Percentiles rank a stretch among this genome's conserved stretches.
These are phyloP conservation scores for Tokudaia tokunoshimensis DNA, from an alignment of 2,797 vertebrate genomes.

Conservation along the genomic window DNA sequence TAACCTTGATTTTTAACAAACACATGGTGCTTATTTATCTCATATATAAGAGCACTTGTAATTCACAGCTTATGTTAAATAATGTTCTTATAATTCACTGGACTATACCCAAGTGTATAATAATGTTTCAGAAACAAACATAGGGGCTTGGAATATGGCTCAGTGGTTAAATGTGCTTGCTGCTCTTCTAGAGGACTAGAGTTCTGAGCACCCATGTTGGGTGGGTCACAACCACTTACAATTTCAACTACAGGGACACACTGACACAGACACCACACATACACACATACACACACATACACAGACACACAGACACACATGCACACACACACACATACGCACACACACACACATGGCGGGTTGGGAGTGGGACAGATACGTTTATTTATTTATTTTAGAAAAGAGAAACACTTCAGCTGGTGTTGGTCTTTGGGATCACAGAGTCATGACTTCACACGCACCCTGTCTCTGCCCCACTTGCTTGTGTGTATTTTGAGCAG, in stretches of 20 bases:
- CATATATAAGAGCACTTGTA: not conserved
- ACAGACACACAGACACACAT: too few relatives aligned
- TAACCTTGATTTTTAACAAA: not conserved
- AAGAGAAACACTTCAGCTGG: not conserved
- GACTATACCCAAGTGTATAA: not conserved
- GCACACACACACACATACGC: too few relatives aligned
- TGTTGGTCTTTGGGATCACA: not conserved
- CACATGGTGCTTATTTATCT: not conserved
- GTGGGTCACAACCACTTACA: not conserved
- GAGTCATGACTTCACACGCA: not conserved
- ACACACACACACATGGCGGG: too few relatives aligned
- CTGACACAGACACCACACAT: not conserved
- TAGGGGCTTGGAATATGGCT: not conserved
- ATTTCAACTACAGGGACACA: not conserved
- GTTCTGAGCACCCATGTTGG: not conserved
- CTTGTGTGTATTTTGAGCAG: not conserved
- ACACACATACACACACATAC: not conserved
- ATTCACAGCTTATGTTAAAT: not conserved
- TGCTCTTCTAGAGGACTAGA: not conserved
- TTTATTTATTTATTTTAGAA: not conserved
- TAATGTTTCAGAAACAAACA: not conserved
- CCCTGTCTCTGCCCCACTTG: too few relatives aligned
- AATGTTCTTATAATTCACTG: not conserved
- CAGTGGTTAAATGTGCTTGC: not conserved
- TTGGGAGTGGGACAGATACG: not conserved